phyloP scores from a whole-genome alignment of 2,888 invertebrate genomes.

The Syritta pipiens region DNA sequence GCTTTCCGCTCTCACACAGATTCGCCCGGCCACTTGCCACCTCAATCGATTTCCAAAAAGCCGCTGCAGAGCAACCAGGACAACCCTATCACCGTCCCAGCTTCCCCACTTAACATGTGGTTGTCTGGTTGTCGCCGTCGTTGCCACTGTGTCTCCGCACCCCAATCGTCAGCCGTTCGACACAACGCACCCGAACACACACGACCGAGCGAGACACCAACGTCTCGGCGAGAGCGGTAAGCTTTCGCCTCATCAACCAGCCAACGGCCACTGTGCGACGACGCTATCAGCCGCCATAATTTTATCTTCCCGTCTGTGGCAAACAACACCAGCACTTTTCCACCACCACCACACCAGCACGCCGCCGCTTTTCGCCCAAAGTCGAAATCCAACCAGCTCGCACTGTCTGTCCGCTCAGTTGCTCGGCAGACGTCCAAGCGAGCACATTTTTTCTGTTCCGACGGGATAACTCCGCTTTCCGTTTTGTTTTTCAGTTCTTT shows the following conservation, averaged over 20 bases:
- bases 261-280: conserved; percentile 41
- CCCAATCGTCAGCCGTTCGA: conserved; percentile 14
- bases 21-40: neutral
- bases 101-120: conserved; percentile 68
- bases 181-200: neutral
- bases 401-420: conserved; percentile 60
- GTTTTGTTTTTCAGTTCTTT: conserved; percentile 57
- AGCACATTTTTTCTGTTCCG: conserved; percentile 60
- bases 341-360: neutral
- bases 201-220: conserved; percentile 44
- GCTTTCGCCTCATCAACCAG: conserved; percentile 40
- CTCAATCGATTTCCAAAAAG: conserved; percentile 6
- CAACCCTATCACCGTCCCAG: neutral
- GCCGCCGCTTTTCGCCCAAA: conserved; percentile 27
- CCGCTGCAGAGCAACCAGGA: conserved; percentile 33
- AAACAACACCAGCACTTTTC: neutral
- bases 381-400: conserved; percentile 58
- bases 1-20: conserved; percentile 7
- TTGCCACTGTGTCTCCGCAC: conserved; percentile 57
- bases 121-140: conserved; percentile 62
- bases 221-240: conserved; percentile 8
- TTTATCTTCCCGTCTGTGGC: conserved; percentile 31
- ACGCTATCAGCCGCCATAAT: conserved; percentile 61
- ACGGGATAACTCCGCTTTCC: conserved; percentile 55
- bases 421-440: conserved; percentile 63